Evolutionary conservation across 2,797 vertebrate genomes (phyloP).

Genomic region (Macrochelys suwanniensis): DNA sequence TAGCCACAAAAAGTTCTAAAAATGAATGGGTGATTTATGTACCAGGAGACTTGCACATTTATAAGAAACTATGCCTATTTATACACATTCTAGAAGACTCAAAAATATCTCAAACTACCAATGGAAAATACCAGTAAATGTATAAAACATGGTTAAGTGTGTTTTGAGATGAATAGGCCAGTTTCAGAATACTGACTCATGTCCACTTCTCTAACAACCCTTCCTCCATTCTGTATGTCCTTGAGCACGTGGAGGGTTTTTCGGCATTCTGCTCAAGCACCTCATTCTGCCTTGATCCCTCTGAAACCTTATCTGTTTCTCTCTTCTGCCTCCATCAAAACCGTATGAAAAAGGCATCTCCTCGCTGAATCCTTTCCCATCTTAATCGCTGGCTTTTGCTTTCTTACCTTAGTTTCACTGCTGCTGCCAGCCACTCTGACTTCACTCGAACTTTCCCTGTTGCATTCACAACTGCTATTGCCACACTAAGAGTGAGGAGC

Average conservation of each 20-base stretch:
- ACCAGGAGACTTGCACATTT: background rate
- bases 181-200: slow-evolving; percentile 34
- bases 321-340: background rate
- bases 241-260: slow-evolving; percentile 4
- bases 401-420: accelerated
- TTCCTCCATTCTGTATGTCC: background rate
- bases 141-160: background rate
- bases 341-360: background rate
- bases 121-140: background rate
- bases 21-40: background rate
- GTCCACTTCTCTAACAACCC: background rate
- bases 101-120: background rate
- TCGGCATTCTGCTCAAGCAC: background rate
- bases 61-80: slow-evolving; percentile 28
- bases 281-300: background rate
- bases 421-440: background rate
- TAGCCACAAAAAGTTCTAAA: background rate
- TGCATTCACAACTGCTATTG: background rate
- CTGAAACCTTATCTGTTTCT: background rate
- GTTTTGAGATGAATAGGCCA: slow-evolving; percentile 19
- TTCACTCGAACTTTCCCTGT: background rate
- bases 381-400: background rate
- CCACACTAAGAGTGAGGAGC: background rate
- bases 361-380: background rate
- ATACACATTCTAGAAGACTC: background rate